phyloP scores from a whole-genome alignment of 2,888 invertebrate species.

The Dicyrtomina minuta region DNA sequence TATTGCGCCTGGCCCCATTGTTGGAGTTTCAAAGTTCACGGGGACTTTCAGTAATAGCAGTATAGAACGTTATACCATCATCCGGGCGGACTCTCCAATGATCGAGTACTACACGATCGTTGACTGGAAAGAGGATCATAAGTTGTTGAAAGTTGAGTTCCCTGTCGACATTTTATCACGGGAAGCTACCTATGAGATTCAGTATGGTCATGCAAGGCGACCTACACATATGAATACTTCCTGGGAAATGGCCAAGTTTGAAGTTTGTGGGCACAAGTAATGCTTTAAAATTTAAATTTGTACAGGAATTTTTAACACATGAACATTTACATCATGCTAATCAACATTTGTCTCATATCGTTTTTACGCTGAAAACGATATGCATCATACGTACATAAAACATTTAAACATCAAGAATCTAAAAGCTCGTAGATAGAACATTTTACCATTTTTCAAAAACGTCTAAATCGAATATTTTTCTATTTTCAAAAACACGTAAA shows the following conservation, averaged over 20 bases:
- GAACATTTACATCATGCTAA: no score
- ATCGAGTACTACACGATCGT: constrained; percentile 58
- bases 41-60: constrained; percentile 34
- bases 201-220: constrained; percentile 59
- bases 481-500: no score
- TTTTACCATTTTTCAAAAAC: no score
- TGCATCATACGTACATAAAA: no score
- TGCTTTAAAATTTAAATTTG: not conserved
- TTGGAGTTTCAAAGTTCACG: constrained; percentile 43
- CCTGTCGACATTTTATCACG: constrained; percentile 56
- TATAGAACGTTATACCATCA: constrained; percentile 56
- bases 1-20: constrained; percentile 33
- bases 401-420: no score
- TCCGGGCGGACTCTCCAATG: constrained; percentile 58
- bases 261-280: constrained; percentile 60
- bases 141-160: constrained; percentile 60
- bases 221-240: constrained; percentile 60
- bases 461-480: no score
- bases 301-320: no score
- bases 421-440: no score
- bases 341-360: no score
- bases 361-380: no score
- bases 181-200: constrained; percentile 59
- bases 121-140: constrained; percentile 59
- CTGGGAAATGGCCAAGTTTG: constrained; percentile 61